phyloP scores from a whole-genome alignment of 2,888 invertebrate genomes.

The Hydrotaea cyrtoneurina region DNA sequence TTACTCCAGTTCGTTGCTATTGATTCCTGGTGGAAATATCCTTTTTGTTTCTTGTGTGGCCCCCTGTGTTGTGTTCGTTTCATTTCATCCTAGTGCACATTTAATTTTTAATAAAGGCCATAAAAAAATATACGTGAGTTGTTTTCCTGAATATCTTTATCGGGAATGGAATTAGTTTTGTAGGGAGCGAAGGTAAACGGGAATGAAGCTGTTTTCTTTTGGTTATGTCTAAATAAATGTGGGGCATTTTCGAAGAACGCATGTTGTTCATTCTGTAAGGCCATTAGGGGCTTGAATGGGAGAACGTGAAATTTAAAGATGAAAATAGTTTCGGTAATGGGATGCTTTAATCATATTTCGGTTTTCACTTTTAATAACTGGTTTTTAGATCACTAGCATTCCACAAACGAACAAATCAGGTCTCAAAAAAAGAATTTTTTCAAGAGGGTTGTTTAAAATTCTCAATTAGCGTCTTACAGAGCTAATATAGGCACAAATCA shows the following conservation, averaged over 20 bases:
- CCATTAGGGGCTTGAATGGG: not conserved
- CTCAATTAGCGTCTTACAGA: too few relatives aligned
- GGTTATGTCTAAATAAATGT: not conserved
- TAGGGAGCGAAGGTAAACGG: not conserved
- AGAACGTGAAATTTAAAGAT: too few relatives aligned
- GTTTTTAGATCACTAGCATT: too few relatives aligned
- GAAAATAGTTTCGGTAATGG: too few relatives aligned
- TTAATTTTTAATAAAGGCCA: slow-evolving; percentile 62
- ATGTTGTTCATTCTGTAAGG: not conserved
- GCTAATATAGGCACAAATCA: too few relatives aligned
- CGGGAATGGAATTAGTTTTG: slow-evolving; percentile 22
- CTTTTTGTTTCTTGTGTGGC: slow-evolving; percentile 4
- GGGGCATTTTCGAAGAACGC: not conserved
- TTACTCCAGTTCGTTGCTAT: not conserved
- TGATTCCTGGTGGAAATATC: slow-evolving; percentile 43
- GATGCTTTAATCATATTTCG: too few relatives aligned
- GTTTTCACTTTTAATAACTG: too few relatives aligned
- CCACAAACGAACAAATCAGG: too few relatives aligned
- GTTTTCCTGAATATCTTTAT: slow-evolving; percentile 16
- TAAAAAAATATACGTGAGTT: slow-evolving; percentile 61
- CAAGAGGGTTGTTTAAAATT: too few relatives aligned
- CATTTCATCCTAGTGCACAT: slow-evolving; percentile 41
- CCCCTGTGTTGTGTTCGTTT: not conserved
- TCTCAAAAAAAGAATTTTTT: too few relatives aligned
- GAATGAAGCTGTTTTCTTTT: not conserved